Base-by-base conservation (phyloP, 2,113 vertebrate species). In the Platichthys flesus region DNA sequence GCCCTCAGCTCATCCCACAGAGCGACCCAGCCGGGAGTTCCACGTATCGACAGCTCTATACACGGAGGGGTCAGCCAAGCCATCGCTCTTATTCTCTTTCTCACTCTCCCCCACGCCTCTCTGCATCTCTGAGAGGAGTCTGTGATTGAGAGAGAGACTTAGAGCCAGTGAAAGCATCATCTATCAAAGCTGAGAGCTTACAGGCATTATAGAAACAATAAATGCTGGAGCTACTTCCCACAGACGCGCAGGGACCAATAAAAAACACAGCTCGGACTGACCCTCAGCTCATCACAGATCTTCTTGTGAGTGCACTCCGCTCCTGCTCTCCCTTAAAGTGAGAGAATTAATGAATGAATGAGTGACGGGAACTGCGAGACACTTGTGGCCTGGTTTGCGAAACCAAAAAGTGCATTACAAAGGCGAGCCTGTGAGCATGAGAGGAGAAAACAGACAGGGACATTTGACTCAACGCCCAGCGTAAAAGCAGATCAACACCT, bases 221-320 rank as follows among this genome's bases (percentile, higher is more conserved):
- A 87, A 78, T 57, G 78, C 67, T 70, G 52, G 58, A 63, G 76
- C 63, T 79, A 57, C 10, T 84, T 88, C 86, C 61, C 67, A 63
- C 62, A n/a, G 85, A 60, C 68, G 74, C 90, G 56, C 51, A 14
- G 93, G 88, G 89, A 93, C 92, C 92, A 91, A 93, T 92, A 90
- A 91, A 74, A 89, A 88, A 54, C 5, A 82, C 65, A 71, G 59
- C 69, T 56, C 61, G 78, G 47, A 79, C 49, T 9, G 66, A 68
- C 67, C 62, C 64, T 31, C 31, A 40, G 55, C 74, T 82, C 26
- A 47, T 79, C 72, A 31, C 31, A 31, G 31, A 31, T 31, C 31
- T 31, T 31, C 31, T 31, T 31, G 31, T 31, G 31, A 31, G 31
- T 31, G 72, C 72, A 84, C 20, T 56, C 45, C 24, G 21, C 24